Evolutionary conservation across 2,888 invertebrate genomes (phyloP), one percentile per base, ranked within the genome.

Genomic region (Rhaphigaster nebulosa): DNA sequence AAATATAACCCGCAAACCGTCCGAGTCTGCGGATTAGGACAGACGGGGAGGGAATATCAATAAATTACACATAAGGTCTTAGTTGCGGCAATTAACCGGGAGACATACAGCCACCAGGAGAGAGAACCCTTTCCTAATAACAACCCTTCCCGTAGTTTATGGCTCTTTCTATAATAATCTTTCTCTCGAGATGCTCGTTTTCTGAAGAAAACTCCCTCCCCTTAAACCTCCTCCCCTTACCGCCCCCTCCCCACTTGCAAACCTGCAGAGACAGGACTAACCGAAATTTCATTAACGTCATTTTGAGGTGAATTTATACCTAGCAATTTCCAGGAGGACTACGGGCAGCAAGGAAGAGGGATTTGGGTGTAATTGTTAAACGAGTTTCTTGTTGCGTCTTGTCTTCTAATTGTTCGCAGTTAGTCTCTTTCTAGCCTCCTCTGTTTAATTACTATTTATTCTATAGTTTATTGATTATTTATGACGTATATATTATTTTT

Each of bases 241-340:
- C 38, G 15, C 84, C 41, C 6, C 84, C 26, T 23, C 26, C 41
- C 20, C 26, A 15, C 45, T 6, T 26, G 18, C 56, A 41, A 50
- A 56, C 87, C 54, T n/a, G 84, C 45, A 45, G 84, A 76, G 70
- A 76, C 70, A 76, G 70, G 70, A n/a, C 84, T 84, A 84, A 84
- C 84, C 41, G 76, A 60, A 87, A 84, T 90, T 87, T 90, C 94
- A 95, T 94, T 95, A 95, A 94, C 94, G 94, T 94, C 94, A 94
- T 94, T 94, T 94, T 94, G 94, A 94, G 94, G 94, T 94, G 94
- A 94, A 94, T 94, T 95, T 94, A 94, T 94, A 94, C 93, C 93
- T 93, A 92, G 94, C 94, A 95, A 95, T 95, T 94, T 95, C 94
- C 94, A 29, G 29, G 50, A 50, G 26, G 45, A n/a, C 45, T 13